A percentile compares a stretch with the other conserved stretches of the same genome.
Conservation (phyloP, 2,888 invertebrate genomes). For the Petrolisthes cinctipes region DNA sequence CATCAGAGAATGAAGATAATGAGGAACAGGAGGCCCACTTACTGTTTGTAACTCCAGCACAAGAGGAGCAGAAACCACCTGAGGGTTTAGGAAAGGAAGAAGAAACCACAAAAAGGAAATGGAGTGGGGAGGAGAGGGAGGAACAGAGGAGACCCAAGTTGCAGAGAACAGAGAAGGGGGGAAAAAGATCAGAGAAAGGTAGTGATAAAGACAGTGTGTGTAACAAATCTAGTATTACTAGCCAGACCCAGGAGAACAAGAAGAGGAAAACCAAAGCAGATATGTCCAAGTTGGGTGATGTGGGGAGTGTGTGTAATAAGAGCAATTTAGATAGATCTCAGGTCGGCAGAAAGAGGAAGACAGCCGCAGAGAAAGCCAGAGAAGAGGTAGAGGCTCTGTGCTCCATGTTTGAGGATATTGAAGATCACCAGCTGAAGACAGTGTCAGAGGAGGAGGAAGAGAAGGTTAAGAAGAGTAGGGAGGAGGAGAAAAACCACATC, state of each 20-base stretch:
- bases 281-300: background rate
- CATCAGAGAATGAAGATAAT: background rate
- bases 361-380: constrained; percentile 13
- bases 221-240: background rate
- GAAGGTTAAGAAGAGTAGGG: background rate
- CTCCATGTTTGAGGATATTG: constrained; percentile 35
- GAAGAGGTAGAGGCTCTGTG: constrained; percentile 29
- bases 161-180: background rate
- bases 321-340: background rate
- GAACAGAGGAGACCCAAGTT: too few relatives aligned
- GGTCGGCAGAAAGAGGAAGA: background rate
- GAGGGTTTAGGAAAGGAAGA: background rate
- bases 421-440: constrained; percentile 17
- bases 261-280: constrained; percentile 26
- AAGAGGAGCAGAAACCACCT: background rate
- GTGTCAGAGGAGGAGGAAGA: constrained; percentile 29
- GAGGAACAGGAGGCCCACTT: constrained; percentile 37
- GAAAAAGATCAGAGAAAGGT: background rate
- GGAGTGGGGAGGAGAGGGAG: constrained; percentile 2
- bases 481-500: background rate
- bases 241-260: background rate
- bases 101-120: too few relatives aligned
- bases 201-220: background rate
- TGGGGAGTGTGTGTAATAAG: background rate
- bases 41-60: constrained; percentile 48